A percentile compares a stretch with the other conserved stretches of the same genome.
phyloP scores from a whole-genome alignment of 2,888 invertebrate genomes.

The Aromia moschata region DNA sequence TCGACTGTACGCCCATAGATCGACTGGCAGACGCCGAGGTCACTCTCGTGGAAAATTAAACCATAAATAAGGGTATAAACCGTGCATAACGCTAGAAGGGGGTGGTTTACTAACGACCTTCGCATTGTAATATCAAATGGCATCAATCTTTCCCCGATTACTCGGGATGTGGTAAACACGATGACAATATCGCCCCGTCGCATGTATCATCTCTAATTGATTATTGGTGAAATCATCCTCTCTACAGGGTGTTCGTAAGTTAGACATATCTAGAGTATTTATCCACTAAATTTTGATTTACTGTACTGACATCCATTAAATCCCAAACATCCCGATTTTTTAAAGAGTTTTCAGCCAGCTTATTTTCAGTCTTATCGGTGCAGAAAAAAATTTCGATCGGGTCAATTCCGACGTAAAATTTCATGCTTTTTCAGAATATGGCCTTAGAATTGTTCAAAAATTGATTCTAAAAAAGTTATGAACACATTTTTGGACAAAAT shows the following conservation, averaged over 20 bases:
- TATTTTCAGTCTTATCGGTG: too few relatives aligned
- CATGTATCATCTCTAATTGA: slow-evolving; percentile 2
- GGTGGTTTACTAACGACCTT: slow-evolving; percentile 20
- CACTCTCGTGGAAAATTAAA: slow-evolving; percentile 31
- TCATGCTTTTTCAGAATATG: too few relatives aligned
- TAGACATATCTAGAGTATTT: too few relatives aligned
- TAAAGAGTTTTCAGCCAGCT: too few relatives aligned
- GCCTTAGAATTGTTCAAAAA: too few relatives aligned
- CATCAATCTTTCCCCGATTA: slow-evolving; percentile 21
- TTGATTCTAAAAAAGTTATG: too few relatives aligned
- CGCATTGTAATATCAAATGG: slow-evolving; percentile 12
- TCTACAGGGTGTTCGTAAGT: not conserved
- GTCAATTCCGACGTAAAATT: too few relatives aligned
- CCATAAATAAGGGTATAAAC: slow-evolving; percentile 35
- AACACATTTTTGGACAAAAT: too few relatives aligned
- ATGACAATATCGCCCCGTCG: not conserved
- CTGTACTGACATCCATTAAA: too few relatives aligned
- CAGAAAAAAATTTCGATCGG: too few relatives aligned
- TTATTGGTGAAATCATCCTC: not conserved
- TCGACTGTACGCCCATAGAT: slow-evolving; percentile 12
- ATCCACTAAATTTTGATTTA: too few relatives aligned
- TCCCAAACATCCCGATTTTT: too few relatives aligned
- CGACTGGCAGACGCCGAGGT: not conserved
- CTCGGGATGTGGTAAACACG: not conserved
- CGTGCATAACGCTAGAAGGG: slow-evolving; percentile 20